Base-by-base conservation (phyloP, 1,140 invertebrate genomes). In the Agrypnia vestita region DNA sequence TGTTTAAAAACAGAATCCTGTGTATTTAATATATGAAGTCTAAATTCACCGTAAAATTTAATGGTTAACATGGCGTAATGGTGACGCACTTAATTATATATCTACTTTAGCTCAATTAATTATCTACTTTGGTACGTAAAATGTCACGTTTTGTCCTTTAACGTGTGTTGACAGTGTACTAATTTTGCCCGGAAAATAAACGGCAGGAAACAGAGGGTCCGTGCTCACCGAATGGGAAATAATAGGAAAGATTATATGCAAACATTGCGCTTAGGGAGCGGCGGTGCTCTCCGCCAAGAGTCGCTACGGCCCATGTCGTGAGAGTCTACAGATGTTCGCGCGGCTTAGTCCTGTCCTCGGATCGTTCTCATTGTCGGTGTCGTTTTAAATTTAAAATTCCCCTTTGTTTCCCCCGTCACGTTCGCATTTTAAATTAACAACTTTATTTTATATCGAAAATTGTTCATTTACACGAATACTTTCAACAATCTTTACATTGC, bases 161-260 rank as follows among this genome's bases (percentile, higher is more conserved):
- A n/a, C n/a, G 15, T 9, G 15, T 59, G 15, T 59, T 59, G 9
- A 62, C 61, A 64, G 4, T 7, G 10, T 64, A 35, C 35, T 64
- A 64, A 64, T 64, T n/a, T 35, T 7, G 9, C n/a, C 61, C 19
- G 12, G 19, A 64, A 35, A 7, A 64, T 25, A 64, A 64, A 43
- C 13, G 35, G 13, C 35, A 13, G 61, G 3, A 51, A 51, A 51
- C 49, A 51, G 11, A 13, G 11, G 56, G 4, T 61, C 21, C 15
- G 19, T 64, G 35, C n/a, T 64, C 35, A 35, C 3, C 61, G 25
- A 25, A 12, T 35, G n/a, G 61, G 61, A 64, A 51, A 43, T 64
- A 64, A 64, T 25, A 4, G 19, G 19, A 15, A 8, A 25, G 61
- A 64, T 64, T 64, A 64, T 64, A 61, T 44, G 61, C 61, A 64